Evolutionary conservation across 2,797 vertebrate genomes (phyloP).

Genomic region (Bucorvus abyssinicus): DNA sequence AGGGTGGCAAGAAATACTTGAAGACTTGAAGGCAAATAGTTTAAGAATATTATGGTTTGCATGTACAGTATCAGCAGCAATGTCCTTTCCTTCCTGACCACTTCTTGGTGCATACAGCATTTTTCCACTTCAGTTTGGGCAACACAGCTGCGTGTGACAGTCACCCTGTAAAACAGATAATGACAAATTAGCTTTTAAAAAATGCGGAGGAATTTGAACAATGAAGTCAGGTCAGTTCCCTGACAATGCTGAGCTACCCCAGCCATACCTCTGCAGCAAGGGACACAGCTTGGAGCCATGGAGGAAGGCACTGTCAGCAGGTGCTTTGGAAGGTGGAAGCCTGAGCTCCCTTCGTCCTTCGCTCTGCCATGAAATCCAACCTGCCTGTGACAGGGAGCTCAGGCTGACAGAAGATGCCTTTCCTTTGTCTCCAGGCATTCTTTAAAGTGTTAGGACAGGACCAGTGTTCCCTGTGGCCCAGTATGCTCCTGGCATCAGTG

Average conservation of each 20-base stretch:
- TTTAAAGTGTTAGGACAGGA: not conserved
- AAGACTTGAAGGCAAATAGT: not conserved
- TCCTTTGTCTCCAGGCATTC: not conserved
- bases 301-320: not conserved
- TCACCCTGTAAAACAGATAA: not conserved
- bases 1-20: not conserved
- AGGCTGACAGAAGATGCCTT: not conserved
- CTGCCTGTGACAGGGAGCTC: not conserved
- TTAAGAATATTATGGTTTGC: not conserved
- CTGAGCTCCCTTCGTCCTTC: not conserved
- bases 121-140: not conserved
- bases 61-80: not conserved
- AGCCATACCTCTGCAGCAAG: not conserved
- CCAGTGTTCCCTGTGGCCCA: not conserved
- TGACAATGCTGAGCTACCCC: not conserved
- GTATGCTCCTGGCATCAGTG: not conserved
- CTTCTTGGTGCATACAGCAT: not conserved
- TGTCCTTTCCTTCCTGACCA: not conserved
- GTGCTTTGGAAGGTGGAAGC: not conserved
- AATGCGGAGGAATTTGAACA: not conserved
- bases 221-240: not conserved
- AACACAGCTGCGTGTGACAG: not conserved
- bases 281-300: not conserved
- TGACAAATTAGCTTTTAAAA: not conserved
- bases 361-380: not conserved